Conservation (phyloP, 1,140 invertebrate species). For the Caenorhabditis brenneri region DNA sequence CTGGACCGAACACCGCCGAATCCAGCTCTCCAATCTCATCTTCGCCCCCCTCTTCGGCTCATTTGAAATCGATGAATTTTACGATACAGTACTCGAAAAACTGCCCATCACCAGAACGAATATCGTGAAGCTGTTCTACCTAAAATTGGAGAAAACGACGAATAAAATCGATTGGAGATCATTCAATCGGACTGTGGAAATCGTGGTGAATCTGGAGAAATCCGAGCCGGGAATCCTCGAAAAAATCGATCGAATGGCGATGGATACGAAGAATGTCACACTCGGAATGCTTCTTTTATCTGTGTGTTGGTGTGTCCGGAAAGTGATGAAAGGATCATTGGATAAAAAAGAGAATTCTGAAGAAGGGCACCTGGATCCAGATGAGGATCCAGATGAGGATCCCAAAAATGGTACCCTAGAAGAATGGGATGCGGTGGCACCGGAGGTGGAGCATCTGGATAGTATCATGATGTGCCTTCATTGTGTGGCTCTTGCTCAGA, state of each 20-base stretch:
- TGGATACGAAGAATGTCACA: slow-evolving; percentile 10
- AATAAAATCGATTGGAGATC: not conserved
- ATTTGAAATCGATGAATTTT: slow-evolving; percentile 1
- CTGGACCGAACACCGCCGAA: not conserved
- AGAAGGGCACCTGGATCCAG: not conserved
- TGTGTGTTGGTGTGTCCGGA: slow-evolving; percentile 8
- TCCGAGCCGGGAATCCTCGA: not conserved
- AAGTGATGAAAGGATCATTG: not conserved
- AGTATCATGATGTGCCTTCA: slow-evolving; percentile 22
- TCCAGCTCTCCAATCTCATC: not conserved
- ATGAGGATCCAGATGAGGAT: not conserved
- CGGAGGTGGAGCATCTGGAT: slow-evolving; percentile 7
- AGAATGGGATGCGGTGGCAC: not conserved
- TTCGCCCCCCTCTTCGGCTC: not conserved
- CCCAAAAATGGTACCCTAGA: not conserved
- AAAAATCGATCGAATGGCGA: not conserved
- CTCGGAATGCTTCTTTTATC: not conserved
- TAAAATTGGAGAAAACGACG: not conserved
- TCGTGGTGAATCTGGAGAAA: slow-evolving; percentile 1
- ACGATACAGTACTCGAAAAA: slow-evolving; percentile 13
- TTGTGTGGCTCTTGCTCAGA: slow-evolving; percentile 1
- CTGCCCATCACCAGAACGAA: not conserved
- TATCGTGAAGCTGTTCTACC: not conserved
- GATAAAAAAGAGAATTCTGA: not conserved
- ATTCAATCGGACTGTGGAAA: not conserved